Base-by-base conservation (phyloP, 2,113 vertebrate genomes). In the Cynoglossus semilaevis region DNA sequence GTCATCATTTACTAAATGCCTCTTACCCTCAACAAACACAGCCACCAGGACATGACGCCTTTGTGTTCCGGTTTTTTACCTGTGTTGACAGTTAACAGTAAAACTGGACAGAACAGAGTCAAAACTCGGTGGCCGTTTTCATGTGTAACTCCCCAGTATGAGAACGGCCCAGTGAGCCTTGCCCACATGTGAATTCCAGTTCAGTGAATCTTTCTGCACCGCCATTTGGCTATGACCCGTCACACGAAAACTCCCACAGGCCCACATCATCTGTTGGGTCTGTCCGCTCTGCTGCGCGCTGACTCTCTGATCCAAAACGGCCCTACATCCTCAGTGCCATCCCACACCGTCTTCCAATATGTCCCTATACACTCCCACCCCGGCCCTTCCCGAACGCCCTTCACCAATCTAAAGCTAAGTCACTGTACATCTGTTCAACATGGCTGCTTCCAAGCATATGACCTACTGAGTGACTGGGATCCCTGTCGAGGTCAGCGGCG, bases 351-450 rank as follows among this genome's bases (percentile, higher is more conserved):
- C 22, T 29, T 29, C 22, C 22, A 29, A 29, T 29, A 29, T 29
- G 22, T 29, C 22, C 58, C 63, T 1, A 37, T 36, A 62, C 44
- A 60, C 58, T 69, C 76, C 70, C 66, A 55, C 16, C 67, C 68
- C 48, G 18, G 40, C 67, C 72, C 64, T 60, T 70, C 55, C 45
- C 51, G 63, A 82, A 72, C 55, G 61, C 76, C 62, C 76, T 81
- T 77, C 58, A 45, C 72, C 72, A 72, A 71, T 84, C 80, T 79
- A 69, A 79, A 77, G 80, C 77, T 80, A 84, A 86, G 84, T 82
- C 81, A 84, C 55, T 61, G 72, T 84, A 70, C 86, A 91, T 90
- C 86, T 89, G 85, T 83, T 89, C 87, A 88, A 85, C 64, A 81
- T 74, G 70, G 82, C 81, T 58, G 77, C 83, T 65, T 69, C 58